Evolutionary conservation across 2,888 invertebrate genomes (phyloP).

Genomic region (Caenorhabditis sp.): DNA sequence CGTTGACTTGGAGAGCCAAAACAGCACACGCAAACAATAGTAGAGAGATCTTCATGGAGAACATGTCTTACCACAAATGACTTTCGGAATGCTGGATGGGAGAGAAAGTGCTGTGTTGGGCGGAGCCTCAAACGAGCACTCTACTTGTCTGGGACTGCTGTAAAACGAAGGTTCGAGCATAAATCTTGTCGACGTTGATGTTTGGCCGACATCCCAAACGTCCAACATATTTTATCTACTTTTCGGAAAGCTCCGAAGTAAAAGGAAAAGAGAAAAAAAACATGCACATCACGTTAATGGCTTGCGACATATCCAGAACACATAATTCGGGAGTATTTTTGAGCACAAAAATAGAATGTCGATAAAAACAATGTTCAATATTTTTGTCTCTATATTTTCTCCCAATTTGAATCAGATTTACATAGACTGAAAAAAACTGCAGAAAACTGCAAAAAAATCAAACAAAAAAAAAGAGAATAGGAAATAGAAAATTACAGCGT

Average conservation of each 20-base stretch:
- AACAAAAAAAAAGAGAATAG: background rate
- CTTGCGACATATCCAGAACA: constrained; percentile 29
- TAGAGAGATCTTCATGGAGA: constrained; percentile 7
- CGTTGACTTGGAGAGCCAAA: background rate
- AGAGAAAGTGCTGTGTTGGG: constrained; percentile 38
- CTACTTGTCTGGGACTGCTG: constrained; percentile 25
- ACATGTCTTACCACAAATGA: constrained; percentile 2
- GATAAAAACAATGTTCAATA: too few species aligned
- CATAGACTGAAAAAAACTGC: constrained; percentile 11
- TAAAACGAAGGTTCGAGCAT: constrained; percentile 28
- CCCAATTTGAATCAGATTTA: too few species aligned
- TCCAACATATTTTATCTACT: constrained; percentile 23
- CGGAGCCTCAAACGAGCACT: constrained; percentile 30
- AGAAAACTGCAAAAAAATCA: constrained; percentile 20
- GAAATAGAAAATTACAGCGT: background rate
- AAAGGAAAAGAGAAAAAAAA: constrained; percentile 16
- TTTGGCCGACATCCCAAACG: constrained; percentile 52
- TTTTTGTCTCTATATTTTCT: too few species aligned
- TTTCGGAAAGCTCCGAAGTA: background rate
- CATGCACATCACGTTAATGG: constrained; percentile 39
- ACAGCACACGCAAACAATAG: background rate
- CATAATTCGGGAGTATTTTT: too few species aligned
- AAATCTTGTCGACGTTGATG: constrained; percentile 50
- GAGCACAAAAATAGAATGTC: too few species aligned
- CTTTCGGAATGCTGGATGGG: constrained; percentile 2